Evolutionary conservation across 2,113 vertebrate genomes (phyloP).

Genomic region (Vicugna pacos): DNA sequence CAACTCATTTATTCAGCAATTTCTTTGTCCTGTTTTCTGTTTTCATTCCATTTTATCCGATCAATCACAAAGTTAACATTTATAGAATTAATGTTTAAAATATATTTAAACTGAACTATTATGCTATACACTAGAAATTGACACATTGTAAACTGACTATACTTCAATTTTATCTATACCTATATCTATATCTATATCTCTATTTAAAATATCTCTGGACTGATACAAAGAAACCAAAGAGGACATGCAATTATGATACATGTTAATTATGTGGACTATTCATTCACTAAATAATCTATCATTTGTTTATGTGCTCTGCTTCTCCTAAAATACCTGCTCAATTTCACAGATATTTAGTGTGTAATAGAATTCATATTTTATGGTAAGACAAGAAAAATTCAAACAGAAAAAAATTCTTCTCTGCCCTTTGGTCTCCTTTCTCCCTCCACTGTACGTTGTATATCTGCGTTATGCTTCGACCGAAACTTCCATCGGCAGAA

Average conservation of each 20-base stretch:
- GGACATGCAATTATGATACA: not conserved
- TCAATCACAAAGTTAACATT: not conserved
- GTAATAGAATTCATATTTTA: not conserved
- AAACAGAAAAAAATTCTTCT: too few species aligned
- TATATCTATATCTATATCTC: too few species aligned
- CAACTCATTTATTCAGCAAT: not conserved
- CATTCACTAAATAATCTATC: not conserved
- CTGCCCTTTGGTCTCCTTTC: too few species aligned
- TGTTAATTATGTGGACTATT: not conserved
- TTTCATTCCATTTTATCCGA: not conserved
- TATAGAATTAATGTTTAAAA: not conserved
- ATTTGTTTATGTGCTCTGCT: not conserved
- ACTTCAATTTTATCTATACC: too few species aligned
- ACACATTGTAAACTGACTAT: too few species aligned
- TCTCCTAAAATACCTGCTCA: not conserved
- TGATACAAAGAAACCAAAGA: not conserved
- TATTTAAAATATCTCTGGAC: not conserved
- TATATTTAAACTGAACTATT: too few species aligned
- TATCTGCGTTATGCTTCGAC: too few species aligned
- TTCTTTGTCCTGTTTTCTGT: slow-evolving; percentile 3
- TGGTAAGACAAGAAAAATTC: too few species aligned
- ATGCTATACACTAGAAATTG: too few species aligned
- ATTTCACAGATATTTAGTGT: not conserved
- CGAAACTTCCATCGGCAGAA: too few species aligned
- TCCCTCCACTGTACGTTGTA: too few species aligned